Base-by-base conservation (phyloP, 2,888 invertebrate genomes). In the Coelopa pilipes region DNA sequence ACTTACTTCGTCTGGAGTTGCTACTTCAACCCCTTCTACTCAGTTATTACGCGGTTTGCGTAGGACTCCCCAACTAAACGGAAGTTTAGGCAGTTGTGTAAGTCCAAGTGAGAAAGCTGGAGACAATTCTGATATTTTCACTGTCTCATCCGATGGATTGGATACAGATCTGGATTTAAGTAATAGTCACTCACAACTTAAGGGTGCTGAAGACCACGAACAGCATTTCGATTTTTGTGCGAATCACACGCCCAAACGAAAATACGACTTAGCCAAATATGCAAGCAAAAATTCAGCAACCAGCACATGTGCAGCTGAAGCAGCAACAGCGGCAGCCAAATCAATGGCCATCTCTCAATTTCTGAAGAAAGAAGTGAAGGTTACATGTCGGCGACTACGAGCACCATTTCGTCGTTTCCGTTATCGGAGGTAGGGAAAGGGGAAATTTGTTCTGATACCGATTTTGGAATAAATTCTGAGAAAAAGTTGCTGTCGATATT, bases 111-210 rank as follows among this genome's bases (percentile, higher is more conserved):
- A 87, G 68, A 87, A 87, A 57, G 78, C 86, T 1, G 84, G 84
- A 1, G 87, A 87, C 47, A 86, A 85, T 76, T 87, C 87, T 0
- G 87, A 87, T 70, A 86, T 87, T 12, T 87, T 87, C 71, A 87
- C 87, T 0, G 87, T 87, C 2, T 87, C 87, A 4, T 87, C 87
- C 0, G 87, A 87, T 78, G 88, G 87, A 3, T 78, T 87, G 70
- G 88, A 87, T 24, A 88, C 87, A 0, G 87, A 87, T 76, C 74
- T 87, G 75, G 87, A 87, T 74, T 72, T 87, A 45, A 87, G 87
- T 76, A 87, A 86, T 70, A 82, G 84, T 3, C 85, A 84, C 68
- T 80, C 81, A 9, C 78, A 77, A 63, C 10, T 45, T 11, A 71
- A 62, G 11, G 74, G 53, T 0, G 83, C 80, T 1, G 82, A 81